These are phyloP conservation scores for Embidobia sp. DNA, from an alignment of 2,888 invertebrate species.

Conservation along the genomic window DNA sequence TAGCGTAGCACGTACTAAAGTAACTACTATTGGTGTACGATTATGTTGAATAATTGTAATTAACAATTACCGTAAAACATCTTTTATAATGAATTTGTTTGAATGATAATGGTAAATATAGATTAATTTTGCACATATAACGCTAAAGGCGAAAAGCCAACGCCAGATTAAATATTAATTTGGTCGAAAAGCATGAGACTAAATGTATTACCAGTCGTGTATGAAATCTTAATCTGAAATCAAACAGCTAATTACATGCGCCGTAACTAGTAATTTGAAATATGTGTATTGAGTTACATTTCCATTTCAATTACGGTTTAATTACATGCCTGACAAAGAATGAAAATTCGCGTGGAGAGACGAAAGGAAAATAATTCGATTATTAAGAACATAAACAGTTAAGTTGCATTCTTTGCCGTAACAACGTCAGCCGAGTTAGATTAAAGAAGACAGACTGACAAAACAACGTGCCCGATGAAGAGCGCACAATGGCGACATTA, in stretches of 20 bases:
- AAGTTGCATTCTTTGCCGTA: background rate
- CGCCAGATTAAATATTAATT: slow-evolving; percentile 13
- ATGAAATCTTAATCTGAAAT: slow-evolving; percentile 39
- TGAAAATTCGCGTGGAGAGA: background rate
- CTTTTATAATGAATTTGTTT: too few relatives aligned
- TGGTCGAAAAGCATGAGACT: slow-evolving; percentile 5
- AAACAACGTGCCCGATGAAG: too few relatives aligned
- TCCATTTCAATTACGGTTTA: slow-evolving; percentile 33
- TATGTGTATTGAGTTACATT: slow-evolving; percentile 37
- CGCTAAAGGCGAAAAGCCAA: background rate
- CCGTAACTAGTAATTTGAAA: slow-evolving; percentile 35
- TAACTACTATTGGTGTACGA: too few relatives aligned
- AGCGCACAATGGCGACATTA: background rate
- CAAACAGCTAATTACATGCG: slow-evolving; percentile 39
- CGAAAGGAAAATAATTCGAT: slow-evolving; percentile 6
- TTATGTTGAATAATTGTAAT: too few relatives aligned
- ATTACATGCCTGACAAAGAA: slow-evolving; percentile 27
- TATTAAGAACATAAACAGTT: background rate
- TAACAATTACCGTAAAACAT: too few relatives aligned
- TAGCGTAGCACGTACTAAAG: too few relatives aligned
- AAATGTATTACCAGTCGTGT: slow-evolving; percentile 16
- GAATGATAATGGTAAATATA: too few relatives aligned
- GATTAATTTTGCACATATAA: background rate
- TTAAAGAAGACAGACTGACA: background rate
- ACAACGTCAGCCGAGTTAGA: background rate